A percentile compares a stretch with the other conserved stretches of the same genome.
Conservation (phyloP, 2,888 invertebrate genomes). For the Papilio protenor region DNA sequence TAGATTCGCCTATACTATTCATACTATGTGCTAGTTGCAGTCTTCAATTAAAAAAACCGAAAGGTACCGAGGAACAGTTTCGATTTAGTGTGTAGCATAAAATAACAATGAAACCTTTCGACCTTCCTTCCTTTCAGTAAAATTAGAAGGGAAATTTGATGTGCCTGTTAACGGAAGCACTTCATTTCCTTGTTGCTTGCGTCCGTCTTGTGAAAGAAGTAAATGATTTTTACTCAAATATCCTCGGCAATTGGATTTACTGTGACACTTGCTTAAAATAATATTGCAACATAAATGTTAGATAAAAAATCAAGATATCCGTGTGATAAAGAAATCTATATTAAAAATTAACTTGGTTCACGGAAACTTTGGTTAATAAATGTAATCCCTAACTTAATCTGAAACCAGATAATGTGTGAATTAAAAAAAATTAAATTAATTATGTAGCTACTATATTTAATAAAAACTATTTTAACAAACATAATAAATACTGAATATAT, state of each 20-base stretch:
- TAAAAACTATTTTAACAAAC: background rate
- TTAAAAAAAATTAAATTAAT: background rate
- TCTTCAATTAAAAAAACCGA: background rate
- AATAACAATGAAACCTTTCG: conserved; percentile 32
- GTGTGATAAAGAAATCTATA: no score
- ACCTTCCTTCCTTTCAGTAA: conserved; percentile 33
- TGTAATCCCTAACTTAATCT: no score
- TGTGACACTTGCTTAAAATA: background rate
- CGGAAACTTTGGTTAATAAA: no score
- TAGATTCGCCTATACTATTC: background rate
- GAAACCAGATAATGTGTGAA: no score
- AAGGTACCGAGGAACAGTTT: background rate
- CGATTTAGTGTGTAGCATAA: conserved; percentile 10
- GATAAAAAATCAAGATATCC: no score
- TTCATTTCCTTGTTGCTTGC: conserved; percentile 27
- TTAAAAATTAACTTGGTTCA: no score
- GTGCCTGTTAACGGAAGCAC: conserved; percentile 37
- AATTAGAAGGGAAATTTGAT: conserved; percentile 38
- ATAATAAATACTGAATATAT: background rate
- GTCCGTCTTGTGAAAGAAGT: conserved; percentile 12
- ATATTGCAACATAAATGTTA: background rate
- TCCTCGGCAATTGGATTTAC: conserved; percentile 13
- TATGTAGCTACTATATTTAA: background rate
- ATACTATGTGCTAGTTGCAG: background rate
- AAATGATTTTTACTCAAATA: conserved; percentile 7